A percentile compares a stretch with the other conserved stretches of the same genome.
Evolutionary conservation across 2,888 invertebrate genomes (phyloP).

Genomic region (Cephus runcator): DNA sequence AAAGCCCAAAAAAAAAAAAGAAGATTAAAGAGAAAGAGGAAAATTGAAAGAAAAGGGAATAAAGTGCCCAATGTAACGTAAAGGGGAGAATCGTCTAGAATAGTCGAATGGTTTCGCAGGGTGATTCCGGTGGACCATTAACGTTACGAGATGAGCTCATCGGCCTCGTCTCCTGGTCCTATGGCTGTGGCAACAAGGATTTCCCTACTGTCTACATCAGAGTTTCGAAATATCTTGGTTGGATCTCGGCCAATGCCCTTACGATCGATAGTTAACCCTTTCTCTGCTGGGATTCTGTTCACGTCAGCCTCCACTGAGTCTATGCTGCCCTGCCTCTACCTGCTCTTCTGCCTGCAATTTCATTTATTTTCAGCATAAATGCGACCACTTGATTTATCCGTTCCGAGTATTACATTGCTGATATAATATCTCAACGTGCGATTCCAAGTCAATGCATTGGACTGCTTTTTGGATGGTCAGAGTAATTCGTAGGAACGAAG

Average conservation of each 20-base stretch:
- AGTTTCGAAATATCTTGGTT: slow-evolving; percentile 39
- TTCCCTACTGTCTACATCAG: slow-evolving; percentile 54
- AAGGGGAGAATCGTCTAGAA: neutral
- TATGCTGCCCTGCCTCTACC: too few relatives aligned
- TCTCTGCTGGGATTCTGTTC: too few relatives aligned
- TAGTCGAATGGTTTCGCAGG: slow-evolving; percentile 30
- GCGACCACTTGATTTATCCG: too few relatives aligned
- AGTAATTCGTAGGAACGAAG: too few relatives aligned
- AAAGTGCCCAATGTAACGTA: too few relatives aligned
- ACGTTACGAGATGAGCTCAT: slow-evolving; percentile 45
- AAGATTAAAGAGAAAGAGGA: neutral
- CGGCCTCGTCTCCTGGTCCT: slow-evolving; percentile 54
- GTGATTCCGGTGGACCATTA: slow-evolving; percentile 56
- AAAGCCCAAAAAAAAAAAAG: neutral
- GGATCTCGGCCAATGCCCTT: slow-evolving; percentile 32
- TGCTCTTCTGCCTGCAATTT: too few relatives aligned
- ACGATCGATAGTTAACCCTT: neutral
- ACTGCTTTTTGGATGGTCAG: too few relatives aligned
- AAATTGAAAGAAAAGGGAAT: neutral
- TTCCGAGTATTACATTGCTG: too few relatives aligned
- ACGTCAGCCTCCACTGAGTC: too few relatives aligned
- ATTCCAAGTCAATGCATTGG: too few relatives aligned
- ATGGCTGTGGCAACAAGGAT: slow-evolving; percentile 42
- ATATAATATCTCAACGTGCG: too few relatives aligned
- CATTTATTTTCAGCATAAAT: too few relatives aligned